Evolutionary conservation across 2,113 vertebrate genomes (phyloP).

Genomic region (Paedocypris sp.): DNA sequence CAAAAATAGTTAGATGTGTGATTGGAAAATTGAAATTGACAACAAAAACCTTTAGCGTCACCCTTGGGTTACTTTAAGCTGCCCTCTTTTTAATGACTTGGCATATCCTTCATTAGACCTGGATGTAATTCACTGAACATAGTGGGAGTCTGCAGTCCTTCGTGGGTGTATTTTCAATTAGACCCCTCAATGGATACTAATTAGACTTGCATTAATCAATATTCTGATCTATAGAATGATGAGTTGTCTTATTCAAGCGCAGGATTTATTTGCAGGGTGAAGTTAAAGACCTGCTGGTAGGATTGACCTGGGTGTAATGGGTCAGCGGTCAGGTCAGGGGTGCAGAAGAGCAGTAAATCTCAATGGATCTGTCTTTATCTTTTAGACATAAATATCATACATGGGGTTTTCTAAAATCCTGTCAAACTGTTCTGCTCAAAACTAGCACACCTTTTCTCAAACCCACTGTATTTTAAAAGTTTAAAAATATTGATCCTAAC

Average conservation of each 20-base stretch:
- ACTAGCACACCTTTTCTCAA: no score
- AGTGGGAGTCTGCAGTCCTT: constrained; percentile 20
- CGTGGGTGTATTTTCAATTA: constrained; percentile 60
- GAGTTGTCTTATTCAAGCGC: constrained; percentile 48
- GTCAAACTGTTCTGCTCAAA: no score
- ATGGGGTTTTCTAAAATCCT: no score
- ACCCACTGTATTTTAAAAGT: no score
- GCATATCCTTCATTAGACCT: constrained; percentile 29
- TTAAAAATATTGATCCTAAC: no score
- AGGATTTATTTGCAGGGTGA: constrained; percentile 63
- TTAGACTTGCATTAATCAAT: constrained; percentile 73
- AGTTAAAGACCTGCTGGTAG: constrained; percentile 65
- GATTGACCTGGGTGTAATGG: constrained; percentile 65
- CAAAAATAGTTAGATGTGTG: no score
- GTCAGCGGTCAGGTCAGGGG: constrained; percentile 66
- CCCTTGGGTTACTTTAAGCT: no score
- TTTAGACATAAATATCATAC: no score
- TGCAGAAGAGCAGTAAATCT: constrained; percentile 54
- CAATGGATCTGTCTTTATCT: constrained; percentile 49
- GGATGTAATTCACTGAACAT: constrained; percentile 16
- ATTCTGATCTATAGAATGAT: constrained; percentile 57
- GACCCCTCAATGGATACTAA: constrained; percentile 59
- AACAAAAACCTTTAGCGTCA: not conserved
- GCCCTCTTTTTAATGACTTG: constrained; percentile 29
- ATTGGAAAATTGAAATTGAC: constrained; percentile 26